Evolutionary conservation across 2,797 vertebrate genomes (phyloP).

Genomic region (Orientallactaga sibirica): DNA sequence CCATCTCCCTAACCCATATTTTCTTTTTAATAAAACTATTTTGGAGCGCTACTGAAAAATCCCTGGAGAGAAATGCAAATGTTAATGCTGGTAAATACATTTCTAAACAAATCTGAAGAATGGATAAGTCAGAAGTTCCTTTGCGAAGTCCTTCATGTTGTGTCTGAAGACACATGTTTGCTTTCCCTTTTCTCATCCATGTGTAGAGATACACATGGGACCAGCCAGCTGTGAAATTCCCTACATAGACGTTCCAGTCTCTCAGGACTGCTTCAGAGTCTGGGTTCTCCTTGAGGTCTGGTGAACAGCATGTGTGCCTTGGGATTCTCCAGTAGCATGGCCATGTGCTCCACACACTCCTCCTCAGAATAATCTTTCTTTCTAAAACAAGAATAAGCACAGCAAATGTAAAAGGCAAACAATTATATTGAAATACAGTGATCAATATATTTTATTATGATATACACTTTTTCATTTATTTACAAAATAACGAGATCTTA

Average conservation of each 20-base stretch:
- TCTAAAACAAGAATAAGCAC: background rate
- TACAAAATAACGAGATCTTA: slow-evolving; percentile 34
- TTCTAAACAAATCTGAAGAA: slow-evolving; percentile 26
- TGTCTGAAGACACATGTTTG: slow-evolving; percentile 22
- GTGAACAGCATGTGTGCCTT: background rate
- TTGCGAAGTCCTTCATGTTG: slow-evolving; percentile 12
- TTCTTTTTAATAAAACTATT: slow-evolving; percentile 36
- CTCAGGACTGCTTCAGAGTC: background rate
- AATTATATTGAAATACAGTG: slow-evolving; percentile 8
- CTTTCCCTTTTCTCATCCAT: background rate
- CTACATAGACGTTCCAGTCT: background rate
- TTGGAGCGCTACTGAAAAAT: slow-evolving; percentile 35
- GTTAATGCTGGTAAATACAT: slow-evolving; percentile 42
- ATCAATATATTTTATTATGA: slow-evolving; percentile 38
- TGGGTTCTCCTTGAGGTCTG: slow-evolving; percentile 19
- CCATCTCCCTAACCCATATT: no score
- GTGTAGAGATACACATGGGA: background rate
- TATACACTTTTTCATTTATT: background rate
- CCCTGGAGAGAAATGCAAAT: slow-evolving; percentile 43
- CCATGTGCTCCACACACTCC: background rate
- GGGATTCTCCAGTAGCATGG: background rate
- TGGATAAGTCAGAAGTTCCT: slow-evolving; percentile 3
- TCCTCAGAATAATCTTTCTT: slow-evolving; percentile 29
- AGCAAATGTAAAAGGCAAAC: background rate
- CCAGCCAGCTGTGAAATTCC: background rate